Evolutionary conservation across 2,888 invertebrate genomes (phyloP), one percentile per base, ranked within the genome.

Genomic region (Aphelenchoides bicaudatus): DNA sequence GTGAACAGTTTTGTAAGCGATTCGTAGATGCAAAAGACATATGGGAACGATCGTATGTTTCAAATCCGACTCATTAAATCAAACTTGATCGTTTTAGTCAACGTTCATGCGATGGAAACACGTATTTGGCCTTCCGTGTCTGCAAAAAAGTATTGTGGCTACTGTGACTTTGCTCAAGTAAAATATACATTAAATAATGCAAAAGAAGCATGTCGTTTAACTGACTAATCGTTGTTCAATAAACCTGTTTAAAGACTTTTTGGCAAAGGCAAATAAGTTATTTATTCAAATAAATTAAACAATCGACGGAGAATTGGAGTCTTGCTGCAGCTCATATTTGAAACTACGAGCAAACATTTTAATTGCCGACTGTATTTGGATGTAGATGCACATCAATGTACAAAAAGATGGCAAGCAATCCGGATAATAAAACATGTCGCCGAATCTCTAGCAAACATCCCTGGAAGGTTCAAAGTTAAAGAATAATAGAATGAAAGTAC

Each of bases 81-180:
- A n/a, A n/a, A n/a, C n/a, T n/a, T n/a, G n/a, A n/a, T n/a, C n/a
- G n/a, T n/a, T n/a, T n/a, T n/a, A n/a, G n/a, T n/a, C n/a, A n/a
- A n/a, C n/a, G n/a, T n/a, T n/a, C n/a, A n/a, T 72, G 72, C 58
- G 67, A 70, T 46, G 71, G 72, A 16, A 62, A 68, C 50, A 71
- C 72, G 16, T 68, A 71, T 58, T 64, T 72, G 21, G 67, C 71
- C 21, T 72, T 72, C 58, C 62, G 72, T 37, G 58, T 70, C 28
- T 72, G 72, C 58, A n/a, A n/a, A n/a, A n/a, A 58, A 64, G 56
- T 66, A 66, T 21, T 70, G 71, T 39, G 72, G 72, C 8, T 72
- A 65, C 56, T 72, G 72, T 61, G 67, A 72, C 56, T 71, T 71
- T 56, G 55, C 43, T 29, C 62, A 61, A 34, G 71, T 72, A n/a